Conservation (phyloP, 35 echinoderm and acorn worm genomes). For the Ophiothrix spiculata region DNA sequence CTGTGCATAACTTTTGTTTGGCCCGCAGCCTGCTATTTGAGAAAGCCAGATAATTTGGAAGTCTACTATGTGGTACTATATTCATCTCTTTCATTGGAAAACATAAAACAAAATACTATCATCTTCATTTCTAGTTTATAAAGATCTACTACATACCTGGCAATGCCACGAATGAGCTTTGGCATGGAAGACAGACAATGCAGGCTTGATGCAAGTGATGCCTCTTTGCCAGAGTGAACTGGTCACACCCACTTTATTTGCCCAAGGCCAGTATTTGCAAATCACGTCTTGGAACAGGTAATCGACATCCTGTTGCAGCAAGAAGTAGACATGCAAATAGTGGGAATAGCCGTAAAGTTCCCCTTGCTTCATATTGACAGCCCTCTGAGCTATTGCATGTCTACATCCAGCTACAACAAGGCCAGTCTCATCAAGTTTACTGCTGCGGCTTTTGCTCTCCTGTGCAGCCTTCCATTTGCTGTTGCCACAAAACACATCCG, state of each 20-base stretch:
- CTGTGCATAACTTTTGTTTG: no score
- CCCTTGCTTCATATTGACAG: constrained; percentile 16
- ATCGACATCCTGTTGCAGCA: background rate
- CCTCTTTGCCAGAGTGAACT: background rate
- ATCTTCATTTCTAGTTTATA: no score
- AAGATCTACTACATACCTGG: no score
- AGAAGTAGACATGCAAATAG: constrained; percentile 10
- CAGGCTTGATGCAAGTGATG: background rate
- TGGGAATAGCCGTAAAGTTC: constrained; percentile 25
- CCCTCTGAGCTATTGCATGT: constrained; percentile 20
- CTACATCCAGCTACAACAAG: constrained; percentile 22
- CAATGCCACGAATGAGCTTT: constrained; percentile 28
- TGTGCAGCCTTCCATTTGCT: constrained; percentile 7
- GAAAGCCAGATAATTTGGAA: no score
- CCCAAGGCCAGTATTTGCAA: constrained; percentile 34
- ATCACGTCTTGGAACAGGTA: constrained; percentile 14
- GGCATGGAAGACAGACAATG: constrained; percentile 12
- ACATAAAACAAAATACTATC: no score
- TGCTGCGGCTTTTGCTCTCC: background rate
- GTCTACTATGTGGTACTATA: no score
- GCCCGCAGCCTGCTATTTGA: no score
- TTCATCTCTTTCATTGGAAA: no score
- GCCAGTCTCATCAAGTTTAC: constrained; percentile 10
- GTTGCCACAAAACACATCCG: background rate
- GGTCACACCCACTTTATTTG: background rate